Evolutionary conservation across 2,888 invertebrate genomes (phyloP).

Genomic region (Rutpela maculata): DNA sequence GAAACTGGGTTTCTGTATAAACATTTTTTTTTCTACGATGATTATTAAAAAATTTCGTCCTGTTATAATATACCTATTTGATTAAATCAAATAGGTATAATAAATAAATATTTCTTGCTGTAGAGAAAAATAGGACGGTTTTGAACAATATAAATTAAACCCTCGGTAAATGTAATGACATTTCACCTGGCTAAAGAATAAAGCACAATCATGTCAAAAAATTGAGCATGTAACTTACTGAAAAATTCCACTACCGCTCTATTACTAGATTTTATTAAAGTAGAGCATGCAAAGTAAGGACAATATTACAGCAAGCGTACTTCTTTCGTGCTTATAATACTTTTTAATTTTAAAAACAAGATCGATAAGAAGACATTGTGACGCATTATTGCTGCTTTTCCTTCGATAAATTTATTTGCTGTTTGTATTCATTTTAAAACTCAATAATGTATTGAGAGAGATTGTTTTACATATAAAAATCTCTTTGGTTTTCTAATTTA

Average conservation of each 20-base stretch:
- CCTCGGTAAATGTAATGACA: not conserved
- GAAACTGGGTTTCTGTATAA: too few species aligned
- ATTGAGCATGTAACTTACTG: not conserved
- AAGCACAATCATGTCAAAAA: not conserved
- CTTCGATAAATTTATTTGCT: not conserved
- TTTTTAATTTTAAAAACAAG: slow-evolving; percentile 1
- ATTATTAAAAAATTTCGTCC: too few species aligned
- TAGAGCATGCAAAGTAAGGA: not conserved
- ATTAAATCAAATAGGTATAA: too few species aligned
- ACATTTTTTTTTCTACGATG: too few species aligned
- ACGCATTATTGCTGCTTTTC: not conserved
- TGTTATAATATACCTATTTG: too few species aligned
- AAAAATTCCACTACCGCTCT: not conserved
- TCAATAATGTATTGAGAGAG: not conserved
- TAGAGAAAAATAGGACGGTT: too few species aligned
- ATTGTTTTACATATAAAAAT: not conserved
- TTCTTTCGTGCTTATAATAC: not conserved
- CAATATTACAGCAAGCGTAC: not conserved
- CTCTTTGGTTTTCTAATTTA: not conserved
- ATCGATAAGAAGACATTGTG: not conserved
- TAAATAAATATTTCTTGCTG: too few species aligned
- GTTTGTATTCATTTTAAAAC: not conserved
- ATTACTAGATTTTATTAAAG: slow-evolving; percentile 10
- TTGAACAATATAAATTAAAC: not conserved
- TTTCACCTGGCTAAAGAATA: not conserved